Evolutionary conservation across 1,140 invertebrate species (phyloP).

Genomic region (Drosophila albomicans): DNA sequence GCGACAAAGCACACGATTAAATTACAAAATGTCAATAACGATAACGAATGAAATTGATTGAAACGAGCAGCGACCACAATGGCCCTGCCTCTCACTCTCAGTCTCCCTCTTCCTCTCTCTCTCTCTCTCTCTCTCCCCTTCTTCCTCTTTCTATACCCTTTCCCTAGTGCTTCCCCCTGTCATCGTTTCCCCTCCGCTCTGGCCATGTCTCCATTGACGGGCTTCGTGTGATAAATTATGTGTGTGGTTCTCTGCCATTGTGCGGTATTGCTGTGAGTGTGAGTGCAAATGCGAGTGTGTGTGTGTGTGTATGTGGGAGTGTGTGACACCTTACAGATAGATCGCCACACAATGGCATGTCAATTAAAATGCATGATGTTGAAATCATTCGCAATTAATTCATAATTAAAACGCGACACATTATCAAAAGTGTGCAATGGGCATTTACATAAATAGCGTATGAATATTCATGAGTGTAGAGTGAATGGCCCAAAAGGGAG

Average conservation of each 20-base stretch:
- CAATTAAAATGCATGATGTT: conserved; percentile 82
- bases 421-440: conserved; percentile 69
- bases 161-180: background rate
- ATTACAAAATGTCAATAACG: conserved; percentile 72
- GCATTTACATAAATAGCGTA: conserved; percentile 75
- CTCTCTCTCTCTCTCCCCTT: background rate
- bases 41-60: conserved; percentile 83
- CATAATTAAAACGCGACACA: conserved; percentile 81
- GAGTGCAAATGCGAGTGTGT: conserved; percentile 12
- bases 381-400: conserved; percentile 82
- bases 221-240: conserved; percentile 69
- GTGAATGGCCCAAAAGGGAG: background rate
- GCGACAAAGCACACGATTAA: conserved; percentile 80
- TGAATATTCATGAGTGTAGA: conserved; percentile 72
- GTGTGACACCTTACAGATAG: conserved; percentile 57
- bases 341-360: conserved; percentile 66
- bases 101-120: background rate
- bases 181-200: conserved; percentile 1
- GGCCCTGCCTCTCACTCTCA: background rate
- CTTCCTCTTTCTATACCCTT: background rate
- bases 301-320: background rate
- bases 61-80: conserved; percentile 74
- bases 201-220: conserved; percentile 23
- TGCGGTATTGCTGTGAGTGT: conserved; percentile 13
- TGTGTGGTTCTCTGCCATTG: conserved; percentile 31